phyloP scores from a whole-genome alignment of 2,113 vertebrate species.

The Zeus faber region DNA sequence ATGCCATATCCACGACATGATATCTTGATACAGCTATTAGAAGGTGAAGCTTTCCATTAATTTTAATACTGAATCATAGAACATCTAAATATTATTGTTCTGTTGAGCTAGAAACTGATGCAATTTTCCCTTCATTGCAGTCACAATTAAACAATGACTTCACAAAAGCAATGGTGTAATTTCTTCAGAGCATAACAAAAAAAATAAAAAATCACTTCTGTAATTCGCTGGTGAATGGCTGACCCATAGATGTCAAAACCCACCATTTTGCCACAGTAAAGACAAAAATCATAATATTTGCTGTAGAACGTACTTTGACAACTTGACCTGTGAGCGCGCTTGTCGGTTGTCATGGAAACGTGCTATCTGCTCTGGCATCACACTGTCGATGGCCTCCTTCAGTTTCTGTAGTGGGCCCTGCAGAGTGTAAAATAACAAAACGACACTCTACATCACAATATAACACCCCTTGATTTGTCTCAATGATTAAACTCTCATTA shows the following conservation, averaged over 20 bases:
- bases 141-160: not conserved
- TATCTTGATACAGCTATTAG: no score
- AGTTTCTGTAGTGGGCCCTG: conserved; percentile 83
- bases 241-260: not conserved
- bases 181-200: not conserved
- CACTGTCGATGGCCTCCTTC: conserved; percentile 83
- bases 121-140: not conserved
- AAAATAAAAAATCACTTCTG: not conserved
- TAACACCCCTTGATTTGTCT: no score
- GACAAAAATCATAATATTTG: not conserved
- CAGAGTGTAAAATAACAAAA: not conserved
- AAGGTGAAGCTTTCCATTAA: no score
- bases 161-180: not conserved
- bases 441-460: no score
- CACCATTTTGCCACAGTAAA: no score
- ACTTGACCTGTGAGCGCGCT: conserved; percentile 82
- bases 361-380: conserved; percentile 89
- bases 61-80: no score
- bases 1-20: no score
- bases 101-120: no score
- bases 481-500: no score
- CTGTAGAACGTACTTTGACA: conserved; percentile 78
- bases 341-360: conserved; percentile 84
- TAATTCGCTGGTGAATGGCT: not conserved
- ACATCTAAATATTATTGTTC: no score